phyloP scores from a whole-genome alignment of 1,140 invertebrate genomes.

The Pseudomyrmex pallidus region DNA sequence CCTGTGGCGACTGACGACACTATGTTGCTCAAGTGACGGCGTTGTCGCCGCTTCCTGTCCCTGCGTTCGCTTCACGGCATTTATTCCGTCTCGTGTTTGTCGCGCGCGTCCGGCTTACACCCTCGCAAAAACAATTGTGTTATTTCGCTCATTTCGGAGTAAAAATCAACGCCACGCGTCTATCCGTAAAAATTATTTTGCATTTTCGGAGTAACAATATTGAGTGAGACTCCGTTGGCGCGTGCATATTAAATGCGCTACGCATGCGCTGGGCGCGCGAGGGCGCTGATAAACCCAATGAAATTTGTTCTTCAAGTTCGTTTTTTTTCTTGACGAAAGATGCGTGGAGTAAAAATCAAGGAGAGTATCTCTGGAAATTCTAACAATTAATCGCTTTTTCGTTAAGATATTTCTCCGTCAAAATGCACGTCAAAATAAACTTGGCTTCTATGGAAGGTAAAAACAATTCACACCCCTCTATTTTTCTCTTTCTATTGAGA shows the following conservation, averaged over 20 bases:
- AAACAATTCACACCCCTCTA: background rate
- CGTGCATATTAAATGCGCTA: background rate
- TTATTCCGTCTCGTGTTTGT: background rate
- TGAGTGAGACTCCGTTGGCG: conserved; percentile 54
- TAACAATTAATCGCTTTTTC: background rate
- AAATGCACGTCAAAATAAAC: background rate
- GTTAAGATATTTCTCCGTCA: background rate
- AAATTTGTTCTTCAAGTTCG: background rate
- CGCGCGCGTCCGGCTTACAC: background rate
- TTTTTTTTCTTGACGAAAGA: background rate
- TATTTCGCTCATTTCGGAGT: background rate
- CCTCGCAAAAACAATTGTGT: background rate
- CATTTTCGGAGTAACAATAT: conserved; percentile 40
- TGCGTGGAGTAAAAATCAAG: background rate
- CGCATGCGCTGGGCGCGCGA: conserved; percentile 25
- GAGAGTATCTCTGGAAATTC: background rate
- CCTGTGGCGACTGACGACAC: conserved; percentile 72
- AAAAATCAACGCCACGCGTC: background rate
- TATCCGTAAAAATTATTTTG: background rate
- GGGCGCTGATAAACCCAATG: conserved; percentile 41
- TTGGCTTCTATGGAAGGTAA: background rate
- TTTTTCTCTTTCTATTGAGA: background rate
- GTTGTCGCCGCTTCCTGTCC: conserved; percentile 57
- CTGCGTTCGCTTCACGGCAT: background rate
- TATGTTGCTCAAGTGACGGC: conserved; percentile 60